These are phyloP conservation scores for Papilio glaucus DNA, from an alignment of 1,140 invertebrate genomes.

Conservation along the genomic window DNA sequence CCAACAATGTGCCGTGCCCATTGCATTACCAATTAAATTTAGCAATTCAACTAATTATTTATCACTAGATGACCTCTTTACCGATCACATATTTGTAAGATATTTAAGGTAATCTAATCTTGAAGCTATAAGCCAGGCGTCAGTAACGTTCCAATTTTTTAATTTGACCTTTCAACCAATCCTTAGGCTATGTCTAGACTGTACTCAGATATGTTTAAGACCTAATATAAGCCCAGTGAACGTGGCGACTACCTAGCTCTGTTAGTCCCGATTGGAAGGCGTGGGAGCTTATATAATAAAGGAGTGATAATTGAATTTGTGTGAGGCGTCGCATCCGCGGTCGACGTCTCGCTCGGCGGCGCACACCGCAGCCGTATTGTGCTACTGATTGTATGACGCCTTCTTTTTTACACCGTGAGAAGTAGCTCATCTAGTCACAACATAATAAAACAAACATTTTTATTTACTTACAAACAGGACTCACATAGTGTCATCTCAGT, in stretches of 20 bases:
- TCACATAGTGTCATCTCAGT: too few species aligned
- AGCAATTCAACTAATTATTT: too few species aligned
- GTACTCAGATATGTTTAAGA: background rate
- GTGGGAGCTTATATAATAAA: constrained; percentile 10
- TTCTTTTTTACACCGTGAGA: constrained; percentile 17
- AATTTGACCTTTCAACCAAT: too few species aligned
- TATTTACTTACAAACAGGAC: background rate
- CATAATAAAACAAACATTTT: constrained; percentile 9
- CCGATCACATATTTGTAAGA: too few species aligned
- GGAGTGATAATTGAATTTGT: constrained; percentile 18
- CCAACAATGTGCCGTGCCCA: too few species aligned
- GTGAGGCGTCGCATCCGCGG: background rate
- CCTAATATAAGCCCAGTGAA: background rate
- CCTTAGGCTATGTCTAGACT: too few species aligned
- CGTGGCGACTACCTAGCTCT: background rate
- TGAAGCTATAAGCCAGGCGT: too few species aligned
- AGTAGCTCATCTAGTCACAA: constrained; percentile 6
- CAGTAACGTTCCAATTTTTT: too few species aligned
- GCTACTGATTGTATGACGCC: background rate
- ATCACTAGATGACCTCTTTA: too few species aligned
- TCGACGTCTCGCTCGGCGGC: constrained; percentile 7
- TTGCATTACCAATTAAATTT: too few species aligned
- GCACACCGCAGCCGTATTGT: background rate
- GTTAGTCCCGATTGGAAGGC: background rate
- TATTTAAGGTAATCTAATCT: too few species aligned